Conservation (phyloP, 1,140 invertebrate genomes). For the Philopotamus ludificatus region DNA sequence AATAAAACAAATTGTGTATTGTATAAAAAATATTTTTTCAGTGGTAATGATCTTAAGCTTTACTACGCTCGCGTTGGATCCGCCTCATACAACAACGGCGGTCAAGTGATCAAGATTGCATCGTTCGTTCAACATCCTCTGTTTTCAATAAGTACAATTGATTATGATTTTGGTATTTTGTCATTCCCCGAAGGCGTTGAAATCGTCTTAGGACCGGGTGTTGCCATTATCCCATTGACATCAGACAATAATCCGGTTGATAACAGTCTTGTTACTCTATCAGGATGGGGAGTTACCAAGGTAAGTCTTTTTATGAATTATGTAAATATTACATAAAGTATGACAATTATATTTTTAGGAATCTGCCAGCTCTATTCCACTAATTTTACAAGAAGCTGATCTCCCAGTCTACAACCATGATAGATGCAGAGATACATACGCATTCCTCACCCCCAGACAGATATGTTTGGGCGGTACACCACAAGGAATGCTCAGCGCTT, state of each 20-base stretch:
- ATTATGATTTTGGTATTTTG: constrained; percentile 56
- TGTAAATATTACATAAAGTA: too few species aligned
- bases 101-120: constrained; percentile 42
- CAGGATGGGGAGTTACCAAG: constrained; percentile 33
- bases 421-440: constrained; percentile 5
- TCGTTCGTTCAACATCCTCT: constrained; percentile 44
- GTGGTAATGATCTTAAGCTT: background rate
- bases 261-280: constrained; percentile 18
- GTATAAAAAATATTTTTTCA: background rate
- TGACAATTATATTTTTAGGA: constrained; percentile 3
- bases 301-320: constrained; percentile 24
- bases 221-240: constrained; percentile 8
- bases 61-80: constrained; percentile 32
- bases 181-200: constrained; percentile 7
- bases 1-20: background rate
- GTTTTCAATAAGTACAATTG: constrained; percentile 44
- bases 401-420: constrained; percentile 5
- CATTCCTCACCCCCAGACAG: background rate
- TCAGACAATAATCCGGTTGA: constrained; percentile 14
- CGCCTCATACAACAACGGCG: constrained; percentile 37
- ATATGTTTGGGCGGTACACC: constrained; percentile 15
- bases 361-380: background rate
- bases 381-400: constrained; percentile 7
- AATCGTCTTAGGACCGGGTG: constrained; percentile 18
- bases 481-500: constrained; percentile 8